These are phyloP conservation scores for Pheosia gnoma DNA, from an alignment of 2,888 invertebrate species.

Conservation along the genomic window DNA sequence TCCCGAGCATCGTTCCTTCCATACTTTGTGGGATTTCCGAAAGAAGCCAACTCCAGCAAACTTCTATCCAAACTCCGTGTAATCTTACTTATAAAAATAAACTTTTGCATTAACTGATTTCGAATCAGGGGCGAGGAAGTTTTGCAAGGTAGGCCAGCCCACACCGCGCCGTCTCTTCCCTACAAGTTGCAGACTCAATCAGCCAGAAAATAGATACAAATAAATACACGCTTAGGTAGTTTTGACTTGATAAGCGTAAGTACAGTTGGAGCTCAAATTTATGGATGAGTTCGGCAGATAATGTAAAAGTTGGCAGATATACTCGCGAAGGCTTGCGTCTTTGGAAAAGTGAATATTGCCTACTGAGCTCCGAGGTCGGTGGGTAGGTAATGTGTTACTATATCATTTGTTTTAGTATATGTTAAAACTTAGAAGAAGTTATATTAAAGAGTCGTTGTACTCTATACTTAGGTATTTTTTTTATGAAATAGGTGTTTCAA, in stretches of 20 bases:
- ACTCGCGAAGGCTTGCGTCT: slow-evolving; percentile 60
- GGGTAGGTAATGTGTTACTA: slow-evolving; percentile 46
- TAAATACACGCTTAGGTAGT: slow-evolving; percentile 79
- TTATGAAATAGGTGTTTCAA: no score
- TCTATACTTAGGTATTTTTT: no score
- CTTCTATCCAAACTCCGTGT: slow-evolving; percentile 78
- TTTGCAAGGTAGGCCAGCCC: slow-evolving; percentile 70
- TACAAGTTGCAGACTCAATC: slow-evolving; percentile 74
- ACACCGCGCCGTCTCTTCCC: slow-evolving; percentile 58
- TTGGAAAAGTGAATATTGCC: slow-evolving; percentile 63
- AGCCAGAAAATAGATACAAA: slow-evolving; percentile 80
- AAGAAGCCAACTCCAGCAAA: slow-evolving; percentile 78
- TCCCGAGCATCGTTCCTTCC: slow-evolving; percentile 69
- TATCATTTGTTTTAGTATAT: slow-evolving; percentile 29
- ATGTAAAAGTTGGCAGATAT: slow-evolving; percentile 79
- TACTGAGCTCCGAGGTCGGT: slow-evolving; percentile 47
- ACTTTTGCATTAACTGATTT: slow-evolving; percentile 85
- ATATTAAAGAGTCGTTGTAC: neutral
- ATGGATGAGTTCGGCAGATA: slow-evolving; percentile 74
- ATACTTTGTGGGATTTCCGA: slow-evolving; percentile 78
- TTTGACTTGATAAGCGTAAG: slow-evolving; percentile 79
- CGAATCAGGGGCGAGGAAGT: slow-evolving; percentile 76
- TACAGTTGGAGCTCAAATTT: slow-evolving; percentile 71
- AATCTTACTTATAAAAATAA: slow-evolving; percentile 86
- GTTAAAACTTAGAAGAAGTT: neutral